phyloP scores from a whole-genome alignment of 2,797 vertebrate species.

The Tokudaia tokunoshimensis region DNA sequence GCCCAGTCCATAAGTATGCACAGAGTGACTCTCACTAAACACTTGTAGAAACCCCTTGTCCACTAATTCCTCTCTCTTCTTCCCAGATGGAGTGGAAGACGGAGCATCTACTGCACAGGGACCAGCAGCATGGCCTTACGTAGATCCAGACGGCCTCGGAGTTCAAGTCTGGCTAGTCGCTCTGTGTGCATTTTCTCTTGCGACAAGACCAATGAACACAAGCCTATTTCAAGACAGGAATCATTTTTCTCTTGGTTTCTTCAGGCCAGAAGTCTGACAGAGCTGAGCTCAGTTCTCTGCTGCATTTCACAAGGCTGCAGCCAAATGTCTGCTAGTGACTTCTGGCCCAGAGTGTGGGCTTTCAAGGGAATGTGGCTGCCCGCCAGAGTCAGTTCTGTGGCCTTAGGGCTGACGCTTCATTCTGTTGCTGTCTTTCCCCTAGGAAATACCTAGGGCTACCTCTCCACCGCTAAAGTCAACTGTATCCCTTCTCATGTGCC shows the following conservation, averaged over 20 bases:
- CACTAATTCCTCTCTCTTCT: background rate
- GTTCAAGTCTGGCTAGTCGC: background rate
- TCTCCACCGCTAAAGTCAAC: background rate
- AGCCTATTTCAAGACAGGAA: background rate
- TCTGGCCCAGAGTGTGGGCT: background rate
- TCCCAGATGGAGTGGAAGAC: rapidly evolving
- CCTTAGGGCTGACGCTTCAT: background rate
- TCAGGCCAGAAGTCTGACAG: background rate
- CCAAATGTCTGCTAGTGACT: background rate
- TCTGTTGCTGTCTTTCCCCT: background rate
- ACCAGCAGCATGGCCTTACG: background rate
- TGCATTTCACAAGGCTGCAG: background rate
- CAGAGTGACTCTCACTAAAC: background rate
- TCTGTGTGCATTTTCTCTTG: background rate
- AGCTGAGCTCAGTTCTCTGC: background rate
- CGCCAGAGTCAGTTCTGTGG: background rate
- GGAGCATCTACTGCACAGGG: background rate
- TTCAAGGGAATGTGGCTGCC: background rate
- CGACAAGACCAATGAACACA: background rate
- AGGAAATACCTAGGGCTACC: background rate
- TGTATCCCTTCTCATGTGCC: background rate
- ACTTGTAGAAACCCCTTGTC: background rate
- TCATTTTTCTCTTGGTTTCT: background rate
- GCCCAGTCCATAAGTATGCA: background rate
- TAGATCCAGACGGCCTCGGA: background rate